Percentiles rank a stretch among this genome's conserved stretches.
Evolutionary conservation across 2,113 vertebrate genomes (phyloP).

Genomic region (Sialia sialis): DNA sequence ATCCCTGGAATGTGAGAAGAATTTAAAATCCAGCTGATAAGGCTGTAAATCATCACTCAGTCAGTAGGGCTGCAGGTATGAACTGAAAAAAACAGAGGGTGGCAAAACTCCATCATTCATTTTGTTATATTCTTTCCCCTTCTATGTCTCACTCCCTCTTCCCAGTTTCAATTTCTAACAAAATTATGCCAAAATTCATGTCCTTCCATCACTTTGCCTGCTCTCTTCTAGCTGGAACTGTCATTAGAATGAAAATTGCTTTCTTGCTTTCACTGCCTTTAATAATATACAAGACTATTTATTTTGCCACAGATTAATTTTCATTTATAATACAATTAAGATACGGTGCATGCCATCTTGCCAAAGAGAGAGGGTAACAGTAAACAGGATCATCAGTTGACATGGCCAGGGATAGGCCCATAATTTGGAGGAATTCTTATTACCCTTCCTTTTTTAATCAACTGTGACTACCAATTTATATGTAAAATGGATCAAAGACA

Average conservation of each 20-base stretch:
- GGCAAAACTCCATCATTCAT: background rate
- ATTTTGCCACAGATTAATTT: background rate
- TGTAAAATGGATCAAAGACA: background rate
- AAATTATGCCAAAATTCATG: background rate
- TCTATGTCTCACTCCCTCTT: background rate
- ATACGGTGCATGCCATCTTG: background rate
- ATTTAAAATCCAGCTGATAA: background rate
- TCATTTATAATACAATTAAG: background rate
- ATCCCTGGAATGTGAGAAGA: background rate
- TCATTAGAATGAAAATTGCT: background rate
- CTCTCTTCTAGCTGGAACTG: background rate
- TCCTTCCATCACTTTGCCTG: background rate
- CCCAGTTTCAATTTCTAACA: background rate
- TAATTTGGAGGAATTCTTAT: background rate
- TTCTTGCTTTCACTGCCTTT: background rate
- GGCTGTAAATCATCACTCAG: background rate
- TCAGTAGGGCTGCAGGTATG: slow-evolving; percentile 1
- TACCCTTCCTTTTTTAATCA: background rate
- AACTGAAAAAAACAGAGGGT: background rate
- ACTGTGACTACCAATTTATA: background rate
- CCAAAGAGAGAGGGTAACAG: background rate
- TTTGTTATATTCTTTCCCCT: background rate
- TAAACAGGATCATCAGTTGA: background rate
- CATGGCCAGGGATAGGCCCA: background rate
- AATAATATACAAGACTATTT: background rate